Conservation (phyloP, 2,113 vertebrate species). For the Solea solea region DNA sequence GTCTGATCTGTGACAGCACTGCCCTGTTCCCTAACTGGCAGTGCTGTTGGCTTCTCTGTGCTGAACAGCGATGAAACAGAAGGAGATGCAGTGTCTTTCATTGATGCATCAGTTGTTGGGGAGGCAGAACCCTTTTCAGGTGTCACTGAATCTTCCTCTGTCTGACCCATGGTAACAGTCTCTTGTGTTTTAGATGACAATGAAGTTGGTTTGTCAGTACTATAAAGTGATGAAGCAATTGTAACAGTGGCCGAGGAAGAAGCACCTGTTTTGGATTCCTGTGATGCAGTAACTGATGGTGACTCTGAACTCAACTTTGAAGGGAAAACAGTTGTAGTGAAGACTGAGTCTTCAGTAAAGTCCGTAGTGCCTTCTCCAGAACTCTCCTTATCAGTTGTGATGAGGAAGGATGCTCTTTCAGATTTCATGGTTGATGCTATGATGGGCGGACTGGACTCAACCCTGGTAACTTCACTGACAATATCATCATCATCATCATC, state of each 20-base stretch:
- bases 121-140: too few species aligned
- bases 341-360: background rate
- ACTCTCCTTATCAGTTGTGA: too few species aligned
- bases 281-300: background rate
- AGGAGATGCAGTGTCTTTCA: too few species aligned
- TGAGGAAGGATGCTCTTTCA: background rate
- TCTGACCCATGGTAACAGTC: too few species aligned
- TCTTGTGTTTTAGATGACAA: too few species aligned
- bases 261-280: background rate
- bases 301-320: slow-evolving; percentile 15
- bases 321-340: background rate
- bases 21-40: too few species aligned
- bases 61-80: too few species aligned
- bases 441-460: background rate
- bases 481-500: too few species aligned
- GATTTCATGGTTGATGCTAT: background rate
- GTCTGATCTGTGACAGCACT: too few species aligned
- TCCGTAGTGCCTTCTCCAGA: fast-evolving
- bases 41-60: too few species aligned
- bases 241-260: background rate
- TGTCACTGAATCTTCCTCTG: too few species aligned
- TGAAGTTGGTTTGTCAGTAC: slow-evolving; percentile 27
- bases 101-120: too few species aligned
- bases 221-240: background rate
- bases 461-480: background rate